Percentiles rank a stretch among this genome's conserved stretches.
Evolutionary conservation across 2,888 invertebrate species (phyloP).

Genomic region (Drosophila acutilabella): DNA sequence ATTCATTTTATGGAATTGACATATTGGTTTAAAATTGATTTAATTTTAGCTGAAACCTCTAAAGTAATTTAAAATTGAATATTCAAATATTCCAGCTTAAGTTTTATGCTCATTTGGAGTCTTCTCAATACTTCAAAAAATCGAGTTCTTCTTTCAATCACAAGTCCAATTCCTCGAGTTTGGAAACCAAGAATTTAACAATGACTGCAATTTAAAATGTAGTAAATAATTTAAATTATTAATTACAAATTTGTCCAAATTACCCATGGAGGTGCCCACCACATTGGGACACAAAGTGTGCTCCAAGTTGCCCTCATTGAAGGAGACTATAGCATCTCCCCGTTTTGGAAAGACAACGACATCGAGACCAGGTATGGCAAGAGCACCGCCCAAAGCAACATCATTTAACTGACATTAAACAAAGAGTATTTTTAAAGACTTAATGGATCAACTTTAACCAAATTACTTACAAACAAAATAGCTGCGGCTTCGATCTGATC

Average conservation of each 20-base stretch:
- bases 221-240: no score
- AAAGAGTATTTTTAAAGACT: not conserved
- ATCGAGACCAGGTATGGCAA: conserved; percentile 18
- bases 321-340: conserved; percentile 47
- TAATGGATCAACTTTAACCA: not conserved
- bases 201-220: conserved; percentile 37
- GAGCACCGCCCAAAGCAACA: conserved; percentile 42
- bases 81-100: no score
- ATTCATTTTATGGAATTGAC: no score
- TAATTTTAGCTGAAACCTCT: no score
- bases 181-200: conserved; percentile 37
- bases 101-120: no score
- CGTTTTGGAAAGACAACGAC: conserved; percentile 30
- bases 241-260: not conserved
- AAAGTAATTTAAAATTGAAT: no score
- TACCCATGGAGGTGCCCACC: conserved; percentile 51
- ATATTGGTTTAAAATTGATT: no score
- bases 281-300: conserved; percentile 54
- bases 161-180: not conserved
- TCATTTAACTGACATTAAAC: conserved; percentile 40
- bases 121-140: no score
- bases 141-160: no score
- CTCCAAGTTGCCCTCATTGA: conserved; percentile 18
- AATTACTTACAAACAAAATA: conserved; percentile 52
- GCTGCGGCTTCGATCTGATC: conserved; percentile 29